These are phyloP conservation scores for Pseudorhombus dupliciocellatus DNA, from an alignment of 2,113 vertebrate species.

Conservation along the genomic window DNA sequence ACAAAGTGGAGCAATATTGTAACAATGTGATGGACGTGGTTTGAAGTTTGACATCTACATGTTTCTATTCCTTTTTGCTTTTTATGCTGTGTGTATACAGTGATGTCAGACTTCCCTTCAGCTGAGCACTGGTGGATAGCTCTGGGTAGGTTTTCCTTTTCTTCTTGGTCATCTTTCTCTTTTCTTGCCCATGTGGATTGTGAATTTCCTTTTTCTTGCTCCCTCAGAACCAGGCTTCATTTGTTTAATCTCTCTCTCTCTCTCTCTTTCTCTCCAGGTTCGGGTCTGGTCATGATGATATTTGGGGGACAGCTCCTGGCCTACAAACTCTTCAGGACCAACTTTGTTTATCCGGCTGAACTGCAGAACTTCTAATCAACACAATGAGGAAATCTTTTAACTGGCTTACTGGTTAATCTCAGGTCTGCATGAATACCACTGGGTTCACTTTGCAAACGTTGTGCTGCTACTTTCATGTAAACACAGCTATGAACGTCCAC, in stretches of 20 bases:
- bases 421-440: neutral
- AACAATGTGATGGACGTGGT: constrained; percentile 29
- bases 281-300: constrained; percentile 89
- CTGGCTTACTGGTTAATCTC: constrained; percentile 45
- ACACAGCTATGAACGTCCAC: neutral
- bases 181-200: neutral
- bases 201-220: neutral
- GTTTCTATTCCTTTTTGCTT: neutral
- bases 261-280: constrained; percentile 77
- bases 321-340: constrained; percentile 88
- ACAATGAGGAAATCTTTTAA: constrained; percentile 46
- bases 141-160: constrained; percentile 72
- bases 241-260: constrained; percentile 21
- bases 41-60: neutral
- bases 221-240: neutral
- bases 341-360: constrained; percentile 87
- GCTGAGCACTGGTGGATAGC: constrained; percentile 84
- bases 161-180: neutral
- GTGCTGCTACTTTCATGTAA: neutral
- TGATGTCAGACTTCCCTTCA: constrained; percentile 81
- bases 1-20: constrained; percentile 57
- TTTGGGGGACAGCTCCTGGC: constrained; percentile 88
- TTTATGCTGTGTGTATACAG: constrained; percentile 47
- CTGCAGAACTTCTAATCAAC: constrained; percentile 87
- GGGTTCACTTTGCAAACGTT: constrained; percentile 14